These are phyloP conservation scores for Heteromurus nitidus DNA, from an alignment of 2,888 invertebrate genomes.

Conservation along the genomic window DNA sequence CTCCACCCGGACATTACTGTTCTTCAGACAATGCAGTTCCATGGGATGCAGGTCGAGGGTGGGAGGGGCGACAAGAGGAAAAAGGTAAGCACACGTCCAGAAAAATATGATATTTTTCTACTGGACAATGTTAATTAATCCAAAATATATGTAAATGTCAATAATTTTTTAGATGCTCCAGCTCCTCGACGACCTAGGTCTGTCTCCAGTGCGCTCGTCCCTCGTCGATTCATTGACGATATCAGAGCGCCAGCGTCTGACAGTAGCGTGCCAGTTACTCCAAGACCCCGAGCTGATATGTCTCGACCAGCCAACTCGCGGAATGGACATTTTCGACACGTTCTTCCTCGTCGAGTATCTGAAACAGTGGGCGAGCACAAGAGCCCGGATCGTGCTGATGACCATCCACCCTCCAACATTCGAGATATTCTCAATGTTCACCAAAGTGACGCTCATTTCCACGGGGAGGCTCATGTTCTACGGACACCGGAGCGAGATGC, in stretches of 20 bases:
- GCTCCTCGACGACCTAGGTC: slow-evolving; percentile 91
- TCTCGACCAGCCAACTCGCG: slow-evolving; percentile 90
- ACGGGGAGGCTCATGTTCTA: slow-evolving; percentile 94
- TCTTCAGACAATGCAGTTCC: slow-evolving; percentile 90
- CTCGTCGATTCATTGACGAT: slow-evolving; percentile 89
- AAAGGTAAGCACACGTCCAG: slow-evolving; percentile 10
- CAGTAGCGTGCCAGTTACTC: slow-evolving; percentile 91
- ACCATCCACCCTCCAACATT: slow-evolving; percentile 96
- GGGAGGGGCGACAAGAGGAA: slow-evolving; percentile 54
- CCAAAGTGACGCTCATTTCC: slow-evolving; percentile 89
- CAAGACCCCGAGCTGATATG: slow-evolving; percentile 88
- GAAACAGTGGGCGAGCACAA: slow-evolving; percentile 89
- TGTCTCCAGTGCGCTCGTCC: slow-evolving; percentile 91
- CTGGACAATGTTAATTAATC: background rate
- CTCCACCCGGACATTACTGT: slow-evolving; percentile 92
- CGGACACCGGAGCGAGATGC: slow-evolving; percentile 91
- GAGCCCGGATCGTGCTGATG: slow-evolving; percentile 88
- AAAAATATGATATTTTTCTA: background rate
- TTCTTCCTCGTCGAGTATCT: slow-evolving; percentile 96
- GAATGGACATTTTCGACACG: slow-evolving; percentile 96
- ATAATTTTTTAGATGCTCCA: slow-evolving; percentile 83
- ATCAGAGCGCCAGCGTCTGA: slow-evolving; percentile 90
- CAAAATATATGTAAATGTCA: background rate
- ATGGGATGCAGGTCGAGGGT: slow-evolving; percentile 76
- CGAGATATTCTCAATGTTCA: slow-evolving; percentile 95